Evolutionary conservation across 2,888 invertebrate genomes (phyloP).

Genomic region (Acanthococcus lagerstroemiae): DNA sequence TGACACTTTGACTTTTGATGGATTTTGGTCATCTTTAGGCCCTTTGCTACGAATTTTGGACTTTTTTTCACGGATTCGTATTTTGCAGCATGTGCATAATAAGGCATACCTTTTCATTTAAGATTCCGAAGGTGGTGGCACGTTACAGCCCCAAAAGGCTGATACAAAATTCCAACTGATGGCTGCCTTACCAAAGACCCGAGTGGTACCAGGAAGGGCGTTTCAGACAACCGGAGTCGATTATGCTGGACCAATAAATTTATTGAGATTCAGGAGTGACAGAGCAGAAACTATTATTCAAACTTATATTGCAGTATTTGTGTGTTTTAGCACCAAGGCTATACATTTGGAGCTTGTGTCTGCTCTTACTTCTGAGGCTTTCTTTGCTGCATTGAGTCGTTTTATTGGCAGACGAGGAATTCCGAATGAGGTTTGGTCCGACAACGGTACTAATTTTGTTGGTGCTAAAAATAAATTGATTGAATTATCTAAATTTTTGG

Average conservation of each 20-base stretch:
- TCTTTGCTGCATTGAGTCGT: slow-evolving; percentile 18
- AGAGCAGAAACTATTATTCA: slow-evolving; percentile 22
- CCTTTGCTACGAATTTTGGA: too few species aligned
- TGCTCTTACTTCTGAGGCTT: slow-evolving; percentile 24
- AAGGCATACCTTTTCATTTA: too few species aligned
- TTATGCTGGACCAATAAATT: slow-evolving; percentile 33
- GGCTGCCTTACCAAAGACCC: slow-evolving; percentile 37
- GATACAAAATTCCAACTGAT: slow-evolving; percentile 34
- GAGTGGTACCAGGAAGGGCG: slow-evolving; percentile 32
- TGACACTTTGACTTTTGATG: too few species aligned
- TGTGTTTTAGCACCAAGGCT: slow-evolving; percentile 33
- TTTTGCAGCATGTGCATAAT: too few species aligned
- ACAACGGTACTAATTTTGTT: slow-evolving; percentile 33
- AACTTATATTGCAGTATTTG: slow-evolving; percentile 32
- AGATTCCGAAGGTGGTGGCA: too few species aligned
- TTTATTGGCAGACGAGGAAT: slow-evolving; percentile 33
- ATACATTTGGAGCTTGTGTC: slow-evolving; percentile 33
- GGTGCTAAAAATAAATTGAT: neutral
- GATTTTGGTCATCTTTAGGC: too few species aligned
- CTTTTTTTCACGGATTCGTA: too few species aligned
- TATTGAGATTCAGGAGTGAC: too few species aligned
- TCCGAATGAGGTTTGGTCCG: slow-evolving; percentile 31
- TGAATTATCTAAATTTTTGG: neutral
- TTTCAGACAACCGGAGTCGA: slow-evolving; percentile 32
- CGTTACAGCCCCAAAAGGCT: too few species aligned